Base-by-base conservation (phyloP, 2,888 invertebrate genomes). In the Shargacucullia verbasci region DNA sequence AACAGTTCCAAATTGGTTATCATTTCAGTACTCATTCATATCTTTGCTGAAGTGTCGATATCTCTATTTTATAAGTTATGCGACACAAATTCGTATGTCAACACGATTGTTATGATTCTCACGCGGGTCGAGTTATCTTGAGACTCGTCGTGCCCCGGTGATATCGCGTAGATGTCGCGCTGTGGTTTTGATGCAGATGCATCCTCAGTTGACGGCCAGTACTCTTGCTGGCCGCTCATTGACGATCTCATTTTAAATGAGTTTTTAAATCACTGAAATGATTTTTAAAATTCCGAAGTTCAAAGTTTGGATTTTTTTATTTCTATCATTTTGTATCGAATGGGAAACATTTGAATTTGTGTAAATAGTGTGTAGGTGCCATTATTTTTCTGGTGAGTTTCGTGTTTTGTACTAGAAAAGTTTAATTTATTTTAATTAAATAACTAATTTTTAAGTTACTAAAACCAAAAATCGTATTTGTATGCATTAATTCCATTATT, bases 191-290 rank as follows among this genome's bases (percentile, higher is more conserved):
- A 53, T 67, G 76, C 80, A 84, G 82, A 85, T 88, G 89, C 89
- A 89, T 80, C 82, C 84, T 81, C 90, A 91, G 91, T 91, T 80
- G 82, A 70, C 77, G 79, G 80, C 81, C 78, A 84, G 71, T 81
- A 70, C 79, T 85, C 86, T 79, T 47, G 70, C 83, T 65, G 87
- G 67, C 74, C 84, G 79, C 87, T 82, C 85, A 80, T 75, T 68
- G 74, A 57, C 55, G 62, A 57, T 63, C 54, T 45, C 45, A 54
- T 40, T 73, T 64, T 33, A 38, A 71, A 71, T 41, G 25, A 40
- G 37, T 33, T 27, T 58, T 33, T 2, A 10, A 52, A 38, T 11
- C 14, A 13, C 37, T 8, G 8, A 6, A 2, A 6, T 29, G 29
- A 20, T 20, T 20, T 20, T 20, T 20, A 2, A 20, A 3, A 20